Conservation (phyloP, 2,797 vertebrate species). For the Psittacula derbiana region DNA sequence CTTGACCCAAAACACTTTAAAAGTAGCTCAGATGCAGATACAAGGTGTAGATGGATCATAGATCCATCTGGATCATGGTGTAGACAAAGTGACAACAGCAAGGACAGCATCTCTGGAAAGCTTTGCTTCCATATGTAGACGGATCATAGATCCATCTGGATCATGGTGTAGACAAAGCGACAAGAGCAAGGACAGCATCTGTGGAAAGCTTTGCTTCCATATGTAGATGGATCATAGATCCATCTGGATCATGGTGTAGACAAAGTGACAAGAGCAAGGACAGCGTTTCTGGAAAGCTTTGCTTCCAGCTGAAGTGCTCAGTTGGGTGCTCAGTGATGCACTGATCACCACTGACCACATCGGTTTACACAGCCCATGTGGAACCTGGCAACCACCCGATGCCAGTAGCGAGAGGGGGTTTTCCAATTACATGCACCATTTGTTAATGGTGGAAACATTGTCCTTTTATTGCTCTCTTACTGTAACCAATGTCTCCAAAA, state of each 20-base stretch:
- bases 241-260: not conserved
- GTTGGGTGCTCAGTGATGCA: rapidly evolving
- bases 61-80: not conserved
- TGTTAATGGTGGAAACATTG: not conserved
- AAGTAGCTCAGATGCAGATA: not conserved
- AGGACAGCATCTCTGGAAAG: not conserved
- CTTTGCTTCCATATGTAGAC: rapidly evolving
- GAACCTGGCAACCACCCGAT: not conserved
- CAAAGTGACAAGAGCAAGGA: not conserved
- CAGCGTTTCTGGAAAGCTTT: not conserved
- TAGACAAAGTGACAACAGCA: not conserved
- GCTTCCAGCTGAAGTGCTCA: rapidly evolving
- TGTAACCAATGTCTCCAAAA: not conserved
- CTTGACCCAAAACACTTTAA: not conserved
- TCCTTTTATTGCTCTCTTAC: not conserved
- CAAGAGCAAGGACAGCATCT: too few relatives aligned
- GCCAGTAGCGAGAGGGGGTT: rapidly evolving
- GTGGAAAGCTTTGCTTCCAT: too few relatives aligned
- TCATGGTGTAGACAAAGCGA: too few relatives aligned
- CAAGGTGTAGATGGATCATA: not conserved
- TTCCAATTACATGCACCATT: not conserved
- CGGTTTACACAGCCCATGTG: rapidly evolving
- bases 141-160: too few relatives aligned
- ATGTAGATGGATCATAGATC: too few relatives aligned
- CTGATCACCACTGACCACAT: rapidly evolving